These are phyloP conservation scores for Phalacrocorax aristotelis DNA, from an alignment of 2,113 vertebrate genomes.

Conservation along the genomic window DNA sequence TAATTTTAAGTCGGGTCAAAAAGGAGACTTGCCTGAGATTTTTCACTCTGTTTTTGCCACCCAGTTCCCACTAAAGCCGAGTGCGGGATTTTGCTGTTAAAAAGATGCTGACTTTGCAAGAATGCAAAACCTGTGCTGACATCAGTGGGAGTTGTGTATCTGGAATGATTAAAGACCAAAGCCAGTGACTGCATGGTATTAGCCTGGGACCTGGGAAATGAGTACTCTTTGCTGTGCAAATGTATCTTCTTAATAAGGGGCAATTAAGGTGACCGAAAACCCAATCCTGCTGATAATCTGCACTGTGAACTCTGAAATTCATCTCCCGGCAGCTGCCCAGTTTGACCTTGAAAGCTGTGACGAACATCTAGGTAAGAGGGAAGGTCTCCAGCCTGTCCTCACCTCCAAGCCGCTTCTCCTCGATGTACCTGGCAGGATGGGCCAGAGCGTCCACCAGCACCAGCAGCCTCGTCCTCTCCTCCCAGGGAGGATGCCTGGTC, in stretches of 20 bases:
- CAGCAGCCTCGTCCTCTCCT: background rate
- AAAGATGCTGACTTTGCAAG: background rate
- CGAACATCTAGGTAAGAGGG: background rate
- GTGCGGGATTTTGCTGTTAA: background rate
- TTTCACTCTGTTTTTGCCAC: background rate
- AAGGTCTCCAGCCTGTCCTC: background rate
- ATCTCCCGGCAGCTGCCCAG: background rate
- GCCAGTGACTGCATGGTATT: background rate
- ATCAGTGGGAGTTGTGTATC: background rate
- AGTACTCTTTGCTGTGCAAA: background rate
- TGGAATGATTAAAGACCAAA: background rate
- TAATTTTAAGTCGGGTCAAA: background rate
- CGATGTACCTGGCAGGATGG: fast-evolving
- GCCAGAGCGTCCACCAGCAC: fast-evolving
- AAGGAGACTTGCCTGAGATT: background rate
- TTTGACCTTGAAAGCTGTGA: background rate
- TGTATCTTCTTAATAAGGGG: background rate
- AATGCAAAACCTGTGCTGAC: background rate
- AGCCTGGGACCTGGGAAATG: background rate
- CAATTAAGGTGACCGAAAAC: background rate
- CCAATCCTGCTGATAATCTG: background rate
- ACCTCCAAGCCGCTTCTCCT: background rate
- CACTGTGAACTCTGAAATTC: background rate
- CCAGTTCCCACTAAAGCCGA: background rate
- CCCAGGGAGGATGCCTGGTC: background rate